Evolutionary conservation across 2,888 invertebrate genomes (phyloP).

Genomic region (Trilocha varians): DNA sequence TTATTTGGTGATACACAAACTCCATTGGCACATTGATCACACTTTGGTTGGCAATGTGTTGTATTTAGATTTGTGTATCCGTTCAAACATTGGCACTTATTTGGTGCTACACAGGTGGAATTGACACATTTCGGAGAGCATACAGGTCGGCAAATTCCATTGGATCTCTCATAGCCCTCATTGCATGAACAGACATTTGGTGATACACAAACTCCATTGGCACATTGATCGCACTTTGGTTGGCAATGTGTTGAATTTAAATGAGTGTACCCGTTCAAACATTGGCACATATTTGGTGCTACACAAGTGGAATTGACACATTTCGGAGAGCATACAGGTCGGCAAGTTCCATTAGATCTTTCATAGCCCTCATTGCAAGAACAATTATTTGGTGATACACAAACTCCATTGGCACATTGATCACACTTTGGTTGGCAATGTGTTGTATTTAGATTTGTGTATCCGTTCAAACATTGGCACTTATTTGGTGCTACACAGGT

Average conservation of each 20-base stretch:
- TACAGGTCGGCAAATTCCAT: constrained; percentile 19
- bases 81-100: constrained; percentile 22
- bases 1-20: constrained; percentile 3
- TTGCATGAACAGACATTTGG: constrained; percentile 17
- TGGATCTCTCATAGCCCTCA: constrained; percentile 13
- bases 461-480: constrained; percentile 23
- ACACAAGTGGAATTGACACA: constrained; percentile 59
- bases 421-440: constrained; percentile 12
- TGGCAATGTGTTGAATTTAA: constrained; percentile 19
- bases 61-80: constrained; percentile 10
- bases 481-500: constrained; percentile 21
- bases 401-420: constrained; percentile 17
- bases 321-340: constrained; percentile 18
- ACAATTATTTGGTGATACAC: constrained; percentile 15
- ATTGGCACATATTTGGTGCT: constrained; percentile 53
- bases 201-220: constrained; percentile 15
- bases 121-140: constrained; percentile 21
- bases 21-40: background rate
- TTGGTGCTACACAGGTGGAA: constrained; percentile 21
- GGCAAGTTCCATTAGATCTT: constrained; percentile 5
- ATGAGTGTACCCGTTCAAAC: constrained; percentile 27
- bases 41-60: constrained; percentile 3
- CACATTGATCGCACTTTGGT: constrained; percentile 15
- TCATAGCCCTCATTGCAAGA: constrained; percentile 13
- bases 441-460: constrained; percentile 8